phyloP scores from a whole-genome alignment of 2,888 invertebrate genomes.

The Drosophila stalkeri region DNA sequence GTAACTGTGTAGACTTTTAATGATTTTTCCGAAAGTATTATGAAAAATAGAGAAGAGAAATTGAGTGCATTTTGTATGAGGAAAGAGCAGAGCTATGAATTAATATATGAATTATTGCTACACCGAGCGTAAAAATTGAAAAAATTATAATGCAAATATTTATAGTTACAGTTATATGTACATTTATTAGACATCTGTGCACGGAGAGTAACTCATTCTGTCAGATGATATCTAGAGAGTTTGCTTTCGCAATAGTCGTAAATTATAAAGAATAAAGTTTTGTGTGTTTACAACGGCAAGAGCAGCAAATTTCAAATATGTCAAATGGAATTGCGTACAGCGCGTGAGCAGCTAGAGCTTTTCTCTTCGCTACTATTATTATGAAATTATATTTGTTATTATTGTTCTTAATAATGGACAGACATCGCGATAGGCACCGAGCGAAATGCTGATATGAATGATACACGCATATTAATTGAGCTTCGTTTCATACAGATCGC shows the following conservation, averaged over 20 bases:
- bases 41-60: background rate
- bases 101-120: background rate
- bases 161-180: background rate
- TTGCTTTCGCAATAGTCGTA: slow-evolving; percentile 19
- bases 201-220: slow-evolving; percentile 3
- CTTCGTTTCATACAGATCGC: slow-evolving; percentile 7
- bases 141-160: background rate
- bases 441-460: slow-evolving; percentile 23
- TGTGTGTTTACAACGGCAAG: slow-evolving; percentile 2
- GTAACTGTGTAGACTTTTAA: background rate
- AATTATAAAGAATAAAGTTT: slow-evolving; percentile 33
- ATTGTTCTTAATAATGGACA: slow-evolving; percentile 32
- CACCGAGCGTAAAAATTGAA: background rate
- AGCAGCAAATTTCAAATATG: slow-evolving; percentile 21
- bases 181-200: background rate
- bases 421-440: slow-evolving; percentile 7
- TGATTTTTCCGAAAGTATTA: background rate
- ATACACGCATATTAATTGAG: slow-evolving; percentile 55
- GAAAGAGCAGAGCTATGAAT: background rate
- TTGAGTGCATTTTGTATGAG: background rate
- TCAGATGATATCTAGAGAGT: slow-evolving; percentile 18
- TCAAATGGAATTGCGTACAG: slow-evolving; percentile 35
- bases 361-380: slow-evolving; percentile 5
- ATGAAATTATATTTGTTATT: slow-evolving; percentile 8
- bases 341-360: slow-evolving; percentile 16